These are phyloP conservation scores for Sebastes minor DNA, from an alignment of 2,797 vertebrate species.

Conservation along the genomic window DNA sequence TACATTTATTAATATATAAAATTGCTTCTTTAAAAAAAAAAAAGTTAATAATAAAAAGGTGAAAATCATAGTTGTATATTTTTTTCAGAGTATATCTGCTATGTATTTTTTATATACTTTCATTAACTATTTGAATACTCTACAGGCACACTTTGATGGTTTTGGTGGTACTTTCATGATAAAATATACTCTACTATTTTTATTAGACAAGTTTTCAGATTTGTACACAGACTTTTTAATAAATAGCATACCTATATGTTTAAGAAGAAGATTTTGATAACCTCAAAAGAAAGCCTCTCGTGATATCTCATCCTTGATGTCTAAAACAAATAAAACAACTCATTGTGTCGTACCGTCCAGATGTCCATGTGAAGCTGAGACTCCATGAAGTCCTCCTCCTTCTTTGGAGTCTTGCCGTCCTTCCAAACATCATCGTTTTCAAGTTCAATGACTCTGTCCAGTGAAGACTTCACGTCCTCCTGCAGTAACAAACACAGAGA, in stretches of 20 bases:
- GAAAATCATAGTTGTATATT: not conserved
- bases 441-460: constrained; percentile 76
- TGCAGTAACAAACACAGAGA: constrained; percentile 50
- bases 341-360: constrained; percentile 78
- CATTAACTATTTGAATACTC: not conserved
- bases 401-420: constrained; percentile 42
- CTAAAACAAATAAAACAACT: not conserved
- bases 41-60: too few species aligned
- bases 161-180: not conserved
- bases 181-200: not conserved
- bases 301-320: not conserved
- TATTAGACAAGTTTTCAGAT: too few species aligned
- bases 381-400: constrained; percentile 69
- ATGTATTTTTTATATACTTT: not conserved
- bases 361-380: constrained; percentile 81
- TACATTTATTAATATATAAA: not conserved
- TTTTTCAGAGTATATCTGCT: not conserved
- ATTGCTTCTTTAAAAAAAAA: too few species aligned
- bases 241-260: not conserved
- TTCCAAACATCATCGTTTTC: constrained; percentile 83
- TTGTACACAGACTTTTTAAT: too few species aligned
- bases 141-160: not conserved
- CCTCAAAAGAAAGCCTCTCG: not conserved
- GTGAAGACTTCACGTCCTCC: constrained; percentile 74
- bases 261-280: not conserved